Conservation (phyloP, 2,113 vertebrate genomes). For the Sardina pilchardus region DNA sequence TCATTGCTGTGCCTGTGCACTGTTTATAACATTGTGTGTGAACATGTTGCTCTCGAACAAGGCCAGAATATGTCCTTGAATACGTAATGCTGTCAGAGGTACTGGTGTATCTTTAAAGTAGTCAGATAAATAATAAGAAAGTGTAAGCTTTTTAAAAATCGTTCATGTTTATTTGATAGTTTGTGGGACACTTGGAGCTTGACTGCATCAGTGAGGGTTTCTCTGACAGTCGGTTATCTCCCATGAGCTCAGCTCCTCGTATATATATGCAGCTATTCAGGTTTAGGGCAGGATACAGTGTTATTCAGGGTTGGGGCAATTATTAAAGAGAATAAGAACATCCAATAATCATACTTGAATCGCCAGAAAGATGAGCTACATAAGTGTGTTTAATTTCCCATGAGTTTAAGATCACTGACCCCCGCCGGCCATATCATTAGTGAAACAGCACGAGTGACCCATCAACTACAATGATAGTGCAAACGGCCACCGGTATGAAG, state of each 20-base stretch:
- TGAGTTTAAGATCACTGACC: not conserved
- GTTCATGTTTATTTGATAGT: not conserved
- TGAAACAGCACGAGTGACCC: not conserved
- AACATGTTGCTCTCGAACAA: not conserved
- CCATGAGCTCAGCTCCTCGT: not conserved
- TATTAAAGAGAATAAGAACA: not conserved
- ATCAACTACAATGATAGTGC: not conserved
- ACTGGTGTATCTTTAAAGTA: not conserved
- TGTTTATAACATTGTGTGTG: no score
- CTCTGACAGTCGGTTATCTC: not conserved
- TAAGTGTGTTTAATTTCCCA: not conserved
- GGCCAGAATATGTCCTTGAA: not conserved
- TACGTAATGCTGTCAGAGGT: not conserved
- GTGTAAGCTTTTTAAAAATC: not conserved
- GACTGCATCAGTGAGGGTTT: not conserved
- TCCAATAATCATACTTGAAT: not conserved
- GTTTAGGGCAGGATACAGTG: not conserved
- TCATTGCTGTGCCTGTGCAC: not conserved
- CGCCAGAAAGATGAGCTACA: not conserved
- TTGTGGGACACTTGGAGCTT: not conserved
- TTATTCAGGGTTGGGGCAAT: no score
- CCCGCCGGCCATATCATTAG: not conserved
- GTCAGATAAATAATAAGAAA: not conserved
- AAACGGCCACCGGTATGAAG: not conserved
- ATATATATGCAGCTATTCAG: not conserved